A percentile compares a stretch with the other conserved stretches of the same genome.
phyloP scores from a whole-genome alignment of 92 coral and sea anemone species.

The Nematostella vectensis region DNA sequence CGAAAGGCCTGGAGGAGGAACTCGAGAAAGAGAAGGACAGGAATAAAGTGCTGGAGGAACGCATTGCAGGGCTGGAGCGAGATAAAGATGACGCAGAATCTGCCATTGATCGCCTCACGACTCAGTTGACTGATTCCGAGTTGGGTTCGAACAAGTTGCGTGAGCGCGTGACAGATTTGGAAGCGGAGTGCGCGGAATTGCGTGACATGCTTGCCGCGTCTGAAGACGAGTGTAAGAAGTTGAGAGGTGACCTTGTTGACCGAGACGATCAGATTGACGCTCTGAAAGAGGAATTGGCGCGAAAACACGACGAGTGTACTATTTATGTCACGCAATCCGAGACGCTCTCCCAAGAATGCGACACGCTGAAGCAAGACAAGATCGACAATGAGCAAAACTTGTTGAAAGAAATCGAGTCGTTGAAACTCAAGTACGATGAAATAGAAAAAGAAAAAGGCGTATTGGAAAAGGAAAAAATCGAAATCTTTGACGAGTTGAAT shows the following conservation, averaged over 20 bases:
- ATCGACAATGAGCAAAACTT: slow-evolving; percentile 24
- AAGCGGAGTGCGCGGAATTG: slow-evolving; percentile 24
- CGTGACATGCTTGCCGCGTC: slow-evolving; percentile 34
- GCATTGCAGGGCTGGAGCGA: slow-evolving; percentile 22
- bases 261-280: slow-evolving; percentile 10
- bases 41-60: slow-evolving; percentile 17
- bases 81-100: slow-evolving; percentile 30
- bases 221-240: slow-evolving; percentile 37
- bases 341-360: slow-evolving; percentile 29
- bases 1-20: slow-evolving; percentile 28
- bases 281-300: slow-evolving; percentile 8
- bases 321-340: slow-evolving; percentile 21
- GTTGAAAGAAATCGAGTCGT: slow-evolving; percentile 51
- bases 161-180: slow-evolving; percentile 29
- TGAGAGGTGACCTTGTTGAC: slow-evolving; percentile 18
- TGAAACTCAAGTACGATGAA: slow-evolving; percentile 48
- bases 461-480: slow-evolving; percentile 47
- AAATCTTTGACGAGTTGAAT: slow-evolving; percentile 28
- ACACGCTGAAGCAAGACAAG: slow-evolving; percentile 24
- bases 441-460: slow-evolving; percentile 42
- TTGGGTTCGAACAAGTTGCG: slow-evolving; percentile 22
- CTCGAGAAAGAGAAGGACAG: slow-evolving; percentile 27
- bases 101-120: slow-evolving; percentile 12
- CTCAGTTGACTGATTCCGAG: slow-evolving; percentile 11
- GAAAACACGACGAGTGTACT: slow-evolving; percentile 21